Evolutionary conservation across 2,888 invertebrate species (phyloP).

Genomic region (Euspilapteryx auroguttella): DNA sequence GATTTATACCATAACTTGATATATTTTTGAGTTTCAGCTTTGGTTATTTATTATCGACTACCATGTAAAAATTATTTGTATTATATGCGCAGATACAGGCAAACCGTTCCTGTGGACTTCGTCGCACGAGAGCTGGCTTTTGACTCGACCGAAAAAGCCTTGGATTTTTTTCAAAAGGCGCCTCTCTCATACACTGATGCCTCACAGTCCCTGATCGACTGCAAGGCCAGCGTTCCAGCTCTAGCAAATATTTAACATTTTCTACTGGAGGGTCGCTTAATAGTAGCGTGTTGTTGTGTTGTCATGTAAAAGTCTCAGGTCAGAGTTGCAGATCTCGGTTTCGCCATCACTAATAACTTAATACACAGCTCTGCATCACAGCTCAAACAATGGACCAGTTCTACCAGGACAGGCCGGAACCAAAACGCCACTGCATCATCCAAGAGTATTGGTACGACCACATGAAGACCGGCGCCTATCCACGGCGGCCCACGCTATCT

Average conservation of each 20-base stretch:
- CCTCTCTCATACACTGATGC: constrained; percentile 72
- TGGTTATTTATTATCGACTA: constrained; percentile 37
- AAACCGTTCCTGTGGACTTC: constrained; percentile 84
- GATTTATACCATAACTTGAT: no score
- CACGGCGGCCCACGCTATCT: no score
- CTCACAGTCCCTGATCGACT: constrained; percentile 79
- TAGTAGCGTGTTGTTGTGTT: constrained; percentile 34
- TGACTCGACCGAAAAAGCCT: constrained; percentile 78
- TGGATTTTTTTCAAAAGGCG: constrained; percentile 85
- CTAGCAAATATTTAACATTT: constrained; percentile 60
- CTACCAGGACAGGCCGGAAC: no score
- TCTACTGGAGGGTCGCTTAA: constrained; percentile 35
- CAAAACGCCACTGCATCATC: no score
- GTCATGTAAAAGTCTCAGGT: constrained; percentile 41
- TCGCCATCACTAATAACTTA: no score
- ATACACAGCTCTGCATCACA: no score
- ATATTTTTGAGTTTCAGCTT: constrained; percentile 24
- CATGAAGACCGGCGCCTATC: no score
- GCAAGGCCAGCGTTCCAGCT: constrained; percentile 76
- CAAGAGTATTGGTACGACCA: no score
- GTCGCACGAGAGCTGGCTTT: constrained; percentile 88
- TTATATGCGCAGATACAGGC: constrained; percentile 87
- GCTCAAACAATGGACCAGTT: no score
- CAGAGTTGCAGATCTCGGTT: constrained; percentile 20
- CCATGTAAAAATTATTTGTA: no score